These are phyloP conservation scores for Listrodromus nycthemerus DNA, from an alignment of 2,888 invertebrate genomes.

Conservation along the genomic window DNA sequence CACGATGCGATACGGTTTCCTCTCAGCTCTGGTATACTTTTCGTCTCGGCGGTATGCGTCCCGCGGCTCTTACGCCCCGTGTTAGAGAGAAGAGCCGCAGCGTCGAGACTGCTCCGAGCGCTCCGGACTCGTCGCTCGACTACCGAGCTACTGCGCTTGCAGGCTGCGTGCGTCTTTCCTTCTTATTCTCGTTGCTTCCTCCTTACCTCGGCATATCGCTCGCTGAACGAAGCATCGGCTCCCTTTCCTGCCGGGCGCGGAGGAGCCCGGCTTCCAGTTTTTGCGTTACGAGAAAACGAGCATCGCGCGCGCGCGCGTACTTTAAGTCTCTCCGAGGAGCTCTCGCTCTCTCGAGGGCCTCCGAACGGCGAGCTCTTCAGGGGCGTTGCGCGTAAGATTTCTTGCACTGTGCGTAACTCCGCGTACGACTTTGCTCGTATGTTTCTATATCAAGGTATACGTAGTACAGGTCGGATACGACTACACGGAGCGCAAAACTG, in stretches of 20 bases:
- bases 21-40: neutral
- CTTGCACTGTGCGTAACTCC: conserved; percentile 12
- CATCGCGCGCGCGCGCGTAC: neutral
- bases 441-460: neutral
- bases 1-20: neutral
- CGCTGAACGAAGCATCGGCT: conserved; percentile 22
- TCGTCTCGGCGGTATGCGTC: conserved; percentile 46
- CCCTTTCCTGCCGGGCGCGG: conserved; percentile 27
- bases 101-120: conserved; percentile 4
- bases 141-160: neutral
- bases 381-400: conserved; percentile 51
- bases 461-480: neutral
- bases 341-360: conserved; percentile 5
- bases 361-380: conserved; percentile 40
- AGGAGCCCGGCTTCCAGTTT: conserved; percentile 60
- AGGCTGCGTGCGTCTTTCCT: conserved; percentile 1
- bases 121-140: conserved; percentile 24
- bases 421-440: neutral
- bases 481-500: neutral
- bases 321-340: conserved; percentile 10
- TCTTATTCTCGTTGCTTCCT: conserved; percentile 23
- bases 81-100: conserved; percentile 21
- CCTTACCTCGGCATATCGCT: conserved; percentile 22
- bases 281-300: conserved; percentile 39
- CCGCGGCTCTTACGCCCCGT: conserved; percentile 37